A percentile compares a stretch with the other conserved stretches of the same genome.
Conservation (phyloP, 2,888 invertebrate genomes). For the Chironomus tentans region DNA sequence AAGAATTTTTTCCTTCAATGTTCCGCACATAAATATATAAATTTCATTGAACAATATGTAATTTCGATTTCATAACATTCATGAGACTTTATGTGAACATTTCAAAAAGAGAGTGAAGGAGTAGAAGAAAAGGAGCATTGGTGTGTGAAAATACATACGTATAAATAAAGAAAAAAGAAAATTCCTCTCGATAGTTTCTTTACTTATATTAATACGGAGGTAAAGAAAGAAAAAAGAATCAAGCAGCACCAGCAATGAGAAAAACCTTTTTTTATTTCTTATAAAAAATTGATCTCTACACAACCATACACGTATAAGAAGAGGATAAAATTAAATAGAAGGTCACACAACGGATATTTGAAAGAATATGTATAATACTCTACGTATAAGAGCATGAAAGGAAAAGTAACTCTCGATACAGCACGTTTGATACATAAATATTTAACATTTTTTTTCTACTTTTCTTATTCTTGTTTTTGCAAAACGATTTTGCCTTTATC, state of each 20-base stretch:
- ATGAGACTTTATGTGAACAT: constrained; percentile 23
- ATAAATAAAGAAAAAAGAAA: background rate
- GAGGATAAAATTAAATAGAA: constrained; percentile 25
- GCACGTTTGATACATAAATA: constrained; percentile 25
- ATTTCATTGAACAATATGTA: constrained; percentile 10
- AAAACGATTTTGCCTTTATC: constrained; percentile 4
- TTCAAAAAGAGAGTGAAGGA: background rate
- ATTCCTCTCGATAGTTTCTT: background rate
- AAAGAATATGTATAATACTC: background rate
- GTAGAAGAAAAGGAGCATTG: background rate
- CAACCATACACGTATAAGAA: constrained; percentile 5
- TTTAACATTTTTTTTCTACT: background rate
- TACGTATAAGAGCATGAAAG: background rate
- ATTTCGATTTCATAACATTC: constrained; percentile 23
- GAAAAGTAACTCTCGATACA: constrained; percentile 13
- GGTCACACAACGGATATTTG: constrained; percentile 23
- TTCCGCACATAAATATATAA: background rate
- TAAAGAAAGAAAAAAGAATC: background rate
- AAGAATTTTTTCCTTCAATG: background rate
- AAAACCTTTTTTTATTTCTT: constrained; percentile 15
- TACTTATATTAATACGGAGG: background rate
- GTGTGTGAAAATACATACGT: background rate
- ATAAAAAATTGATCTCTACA: constrained; percentile 23
- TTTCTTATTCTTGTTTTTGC: no score
- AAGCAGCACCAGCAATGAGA: background rate